phyloP scores from a whole-genome alignment of 2,797 vertebrate genomes.

The Lerista edwardsae region DNA sequence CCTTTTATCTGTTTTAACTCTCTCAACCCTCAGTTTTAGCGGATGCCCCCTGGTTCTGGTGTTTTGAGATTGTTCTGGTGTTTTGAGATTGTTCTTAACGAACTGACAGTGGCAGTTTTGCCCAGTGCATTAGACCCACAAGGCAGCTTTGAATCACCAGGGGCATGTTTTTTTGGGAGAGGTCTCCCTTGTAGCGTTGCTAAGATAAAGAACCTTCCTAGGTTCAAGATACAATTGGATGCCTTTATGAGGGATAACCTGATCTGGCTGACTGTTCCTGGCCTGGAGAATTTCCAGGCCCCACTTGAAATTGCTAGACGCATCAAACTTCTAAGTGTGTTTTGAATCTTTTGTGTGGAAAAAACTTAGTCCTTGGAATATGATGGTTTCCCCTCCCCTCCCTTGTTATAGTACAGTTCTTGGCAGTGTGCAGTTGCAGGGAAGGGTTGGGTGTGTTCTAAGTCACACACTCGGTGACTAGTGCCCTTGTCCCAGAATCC shows the following conservation, averaged over 20 bases:
- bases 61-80: not conserved
- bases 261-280: not conserved
- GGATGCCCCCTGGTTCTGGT: no score
- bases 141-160: not conserved
- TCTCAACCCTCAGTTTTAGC: no score
- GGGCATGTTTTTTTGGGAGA: not conserved
- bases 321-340: not conserved
- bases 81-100: not conserved
- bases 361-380: not conserved
- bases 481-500: not conserved
- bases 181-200: not conserved
- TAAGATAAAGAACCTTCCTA: not conserved
- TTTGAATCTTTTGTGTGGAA: not conserved
- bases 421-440: not conserved
- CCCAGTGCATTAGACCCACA: not conserved
- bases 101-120: not conserved
- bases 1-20: no score
- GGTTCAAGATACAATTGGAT: not conserved
- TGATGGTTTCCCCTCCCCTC: not conserved
- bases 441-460: not conserved
- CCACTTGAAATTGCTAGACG: not conserved
- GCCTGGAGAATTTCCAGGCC: not conserved
- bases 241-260: not conserved
- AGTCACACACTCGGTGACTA: not conserved
- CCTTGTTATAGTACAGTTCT: not conserved